Evolutionary conservation across 2,797 vertebrate species (phyloP), one percentile per base, ranked within the genome.

Genomic region (Euthynnus affinis): DNA sequence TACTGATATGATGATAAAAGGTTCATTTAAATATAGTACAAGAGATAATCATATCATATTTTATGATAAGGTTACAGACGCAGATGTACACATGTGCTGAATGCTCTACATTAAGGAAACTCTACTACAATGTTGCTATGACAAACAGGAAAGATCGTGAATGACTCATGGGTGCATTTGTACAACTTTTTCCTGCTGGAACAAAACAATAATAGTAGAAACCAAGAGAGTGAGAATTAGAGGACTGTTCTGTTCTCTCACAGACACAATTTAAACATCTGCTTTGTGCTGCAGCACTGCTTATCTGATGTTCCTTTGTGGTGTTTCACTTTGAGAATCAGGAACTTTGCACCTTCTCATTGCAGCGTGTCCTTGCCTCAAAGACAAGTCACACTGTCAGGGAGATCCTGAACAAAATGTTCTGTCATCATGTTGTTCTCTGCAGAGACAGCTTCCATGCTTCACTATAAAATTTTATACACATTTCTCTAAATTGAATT

Each of bases 121-220:
- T 74, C 66, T 82, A 9, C 29, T 0, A 63, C 71, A 77, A 32
- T 80, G 80, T 57, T 63, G 20, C 42, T 23, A 22, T 44, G 64
- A 86, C 75, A 87, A 90, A 90, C 90, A 92, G 91, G 92, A 94
- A 88, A 84, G 63, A 55, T 71, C 70, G 32, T 15, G 63, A 87
- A 68, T 90, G 87, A 88, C 68, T 89, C 88, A 87, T 32, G 53
- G 71, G 67, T n/a, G 58, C 57, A 70, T 74, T 52, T 70, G 29
- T 9, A 80, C 40, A 48, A 75, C 44, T 78, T 74, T 87, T 90
- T 92, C 88, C 90, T 78, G 80, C 57, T 74, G 48, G 23, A 86
- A 65, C 64, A 63, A 81, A 85, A 88, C 84, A 90, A 83, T 78
- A 71, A 86, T 58, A 57, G 42, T 12, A 27, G 65, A 81, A 22